Percentiles rank a stretch among this genome's conserved stretches.
These are phyloP conservation scores for Spodoptera exigua DNA, from an alignment of 2,888 invertebrate genomes.

Conservation along the genomic window DNA sequence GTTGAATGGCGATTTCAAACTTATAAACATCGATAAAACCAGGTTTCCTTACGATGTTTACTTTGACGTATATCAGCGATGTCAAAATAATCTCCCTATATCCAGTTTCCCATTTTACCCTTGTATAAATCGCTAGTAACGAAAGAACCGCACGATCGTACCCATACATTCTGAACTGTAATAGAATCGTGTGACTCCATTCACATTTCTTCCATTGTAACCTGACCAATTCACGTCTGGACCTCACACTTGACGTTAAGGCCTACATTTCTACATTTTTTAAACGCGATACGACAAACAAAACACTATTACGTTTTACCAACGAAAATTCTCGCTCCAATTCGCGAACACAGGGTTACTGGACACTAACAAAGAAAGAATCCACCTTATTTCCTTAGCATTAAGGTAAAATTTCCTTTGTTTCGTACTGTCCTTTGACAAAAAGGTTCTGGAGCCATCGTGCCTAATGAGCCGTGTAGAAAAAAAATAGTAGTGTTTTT, in stretches of 20 bases:
- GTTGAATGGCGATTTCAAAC: no score
- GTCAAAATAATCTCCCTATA: no score
- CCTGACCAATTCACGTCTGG: slow-evolving; percentile 22
- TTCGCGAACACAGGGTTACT: slow-evolving; percentile 52
- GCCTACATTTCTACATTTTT: slow-evolving; percentile 39
- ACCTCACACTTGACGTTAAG: slow-evolving; percentile 32
- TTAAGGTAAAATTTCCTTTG: slow-evolving; percentile 52
- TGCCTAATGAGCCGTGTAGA: slow-evolving; percentile 69
- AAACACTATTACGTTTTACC: slow-evolving; percentile 67
- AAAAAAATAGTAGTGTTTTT: slow-evolving; percentile 60
- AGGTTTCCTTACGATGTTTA: no score
- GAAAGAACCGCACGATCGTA: neutral
- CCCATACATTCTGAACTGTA: slow-evolving; percentile 1
- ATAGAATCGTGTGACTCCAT: slow-evolving; percentile 1
- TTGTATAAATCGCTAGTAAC: no score
- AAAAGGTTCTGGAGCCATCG: slow-evolving; percentile 67
- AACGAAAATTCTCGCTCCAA: slow-evolving; percentile 66
- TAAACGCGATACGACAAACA: slow-evolving; percentile 60
- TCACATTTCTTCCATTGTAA: slow-evolving; percentile 19
- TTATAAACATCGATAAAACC: no score
- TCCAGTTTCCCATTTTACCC: no score
- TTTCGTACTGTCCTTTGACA: slow-evolving; percentile 64
- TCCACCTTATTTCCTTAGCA: slow-evolving; percentile 23
- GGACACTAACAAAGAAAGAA: slow-evolving; percentile 30
- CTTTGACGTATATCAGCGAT: no score